Percentiles rank a stretch among this genome's conserved stretches.
Conservation (phyloP, 1,140 invertebrate species). For the Caerostris extrusa region DNA sequence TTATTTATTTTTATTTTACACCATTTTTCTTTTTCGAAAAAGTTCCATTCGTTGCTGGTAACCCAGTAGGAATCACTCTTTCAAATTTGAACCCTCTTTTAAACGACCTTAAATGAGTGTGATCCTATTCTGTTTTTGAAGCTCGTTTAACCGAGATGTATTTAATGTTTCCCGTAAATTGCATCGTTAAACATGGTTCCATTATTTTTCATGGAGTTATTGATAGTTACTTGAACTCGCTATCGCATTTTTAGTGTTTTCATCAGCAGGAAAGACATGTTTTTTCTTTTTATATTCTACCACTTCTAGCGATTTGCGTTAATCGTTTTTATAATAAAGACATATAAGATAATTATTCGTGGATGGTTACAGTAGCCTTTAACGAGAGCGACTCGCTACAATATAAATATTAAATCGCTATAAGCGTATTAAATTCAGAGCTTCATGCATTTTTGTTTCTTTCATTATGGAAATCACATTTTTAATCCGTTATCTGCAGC, state of each 20-base stretch:
- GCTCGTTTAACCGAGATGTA: slow-evolving; percentile 38
- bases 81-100: slow-evolving; percentile 55
- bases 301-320: slow-evolving; percentile 40
- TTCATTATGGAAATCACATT: not conserved
- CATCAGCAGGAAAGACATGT: slow-evolving; percentile 38
- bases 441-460: not conserved
- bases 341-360: slow-evolving; percentile 37
- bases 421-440: not conserved
- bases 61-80: slow-evolving; percentile 5
- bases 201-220: slow-evolving; percentile 53
- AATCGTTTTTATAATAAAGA: slow-evolving; percentile 58
- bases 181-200: slow-evolving; percentile 35
- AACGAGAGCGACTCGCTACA: not conserved
- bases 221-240: slow-evolving; percentile 51
- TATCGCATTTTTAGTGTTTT: slow-evolving; percentile 43
- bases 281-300: not conserved
- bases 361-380: not conserved
- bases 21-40: not conserved
- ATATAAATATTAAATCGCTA: not conserved
- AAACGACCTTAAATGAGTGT: slow-evolving; percentile 43
- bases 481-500: not conserved
- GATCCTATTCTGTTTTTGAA: not conserved
- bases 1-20: not conserved
- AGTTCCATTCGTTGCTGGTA: not conserved
- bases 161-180: slow-evolving; percentile 63